Evolutionary conservation across 2,113 vertebrate species (phyloP).

Genomic region (Dasypus novemcinctus): DNA sequence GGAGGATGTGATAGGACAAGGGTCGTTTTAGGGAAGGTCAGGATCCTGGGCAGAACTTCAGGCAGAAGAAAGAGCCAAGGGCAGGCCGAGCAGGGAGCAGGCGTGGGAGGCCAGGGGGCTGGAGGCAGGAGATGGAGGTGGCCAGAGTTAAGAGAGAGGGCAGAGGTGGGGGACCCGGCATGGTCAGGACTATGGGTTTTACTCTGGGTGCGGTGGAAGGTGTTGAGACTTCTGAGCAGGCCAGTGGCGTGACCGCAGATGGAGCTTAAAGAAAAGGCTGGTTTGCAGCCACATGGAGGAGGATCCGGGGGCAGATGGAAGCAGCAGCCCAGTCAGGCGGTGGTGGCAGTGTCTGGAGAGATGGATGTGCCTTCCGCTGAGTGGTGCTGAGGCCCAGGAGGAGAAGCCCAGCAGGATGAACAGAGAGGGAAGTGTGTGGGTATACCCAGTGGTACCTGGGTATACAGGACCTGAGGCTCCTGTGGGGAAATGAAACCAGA

Average conservation of each 20-base stretch:
- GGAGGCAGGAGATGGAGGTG: neutral
- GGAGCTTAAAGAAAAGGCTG: neutral
- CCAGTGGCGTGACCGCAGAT: neutral
- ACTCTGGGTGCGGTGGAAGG: neutral
- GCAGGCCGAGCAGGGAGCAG: neutral
- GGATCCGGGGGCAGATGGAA: neutral
- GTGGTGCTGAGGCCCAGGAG: too few relatives aligned
- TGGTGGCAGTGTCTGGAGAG: neutral
- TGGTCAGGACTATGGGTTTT: neutral
- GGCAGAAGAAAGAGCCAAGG: neutral
- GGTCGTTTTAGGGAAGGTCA: neutral
- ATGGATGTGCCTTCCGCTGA: neutral
- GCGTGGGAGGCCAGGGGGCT: neutral
- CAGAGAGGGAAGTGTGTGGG: neutral
- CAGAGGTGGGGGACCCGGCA: neutral
- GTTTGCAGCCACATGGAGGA: neutral
- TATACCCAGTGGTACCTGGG: neutral
- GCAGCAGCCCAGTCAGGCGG: neutral
- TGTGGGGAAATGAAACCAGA: neutral
- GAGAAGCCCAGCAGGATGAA: neutral
- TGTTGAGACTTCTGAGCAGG: neutral
- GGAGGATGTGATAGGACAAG: rapidly evolving
- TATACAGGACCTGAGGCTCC: too few relatives aligned
- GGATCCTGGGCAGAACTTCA: neutral
- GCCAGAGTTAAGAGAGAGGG: too few relatives aligned